Evolutionary conservation across 2,113 vertebrate species (phyloP).

Genomic region (Lampris megalopsis): DNA sequence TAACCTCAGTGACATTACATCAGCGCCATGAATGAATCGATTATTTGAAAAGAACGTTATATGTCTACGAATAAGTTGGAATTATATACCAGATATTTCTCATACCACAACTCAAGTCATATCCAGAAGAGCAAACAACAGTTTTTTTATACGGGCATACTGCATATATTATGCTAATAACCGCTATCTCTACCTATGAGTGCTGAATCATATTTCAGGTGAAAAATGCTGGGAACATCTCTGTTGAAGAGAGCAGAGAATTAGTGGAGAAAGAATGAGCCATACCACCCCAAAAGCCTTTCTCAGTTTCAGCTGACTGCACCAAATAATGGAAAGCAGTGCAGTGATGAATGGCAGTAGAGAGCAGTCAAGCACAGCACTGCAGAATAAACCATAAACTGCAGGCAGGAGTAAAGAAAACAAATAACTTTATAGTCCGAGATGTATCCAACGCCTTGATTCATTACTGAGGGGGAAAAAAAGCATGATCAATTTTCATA

Average conservation of each 20-base stretch:
- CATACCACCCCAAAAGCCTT: slow-evolving; percentile 71
- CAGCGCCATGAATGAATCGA: slow-evolving; percentile 2
- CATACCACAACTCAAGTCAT: background rate
- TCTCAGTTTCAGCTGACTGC: slow-evolving; percentile 83
- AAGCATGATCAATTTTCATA: slow-evolving; percentile 67
- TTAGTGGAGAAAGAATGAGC: slow-evolving; percentile 75
- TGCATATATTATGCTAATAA: slow-evolving; percentile 33
- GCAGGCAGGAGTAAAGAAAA: slow-evolving; percentile 68
- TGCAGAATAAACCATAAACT: slow-evolving; percentile 79
- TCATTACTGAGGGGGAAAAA: slow-evolving; percentile 66
- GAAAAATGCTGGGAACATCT: slow-evolving; percentile 62
- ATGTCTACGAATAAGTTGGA: slow-evolving; percentile 25
- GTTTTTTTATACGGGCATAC: slow-evolving; percentile 12
- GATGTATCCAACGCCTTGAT: slow-evolving; percentile 62
- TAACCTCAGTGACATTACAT: slow-evolving; percentile 34
- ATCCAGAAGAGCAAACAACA: slow-evolving; percentile 14
- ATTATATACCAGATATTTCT: background rate
- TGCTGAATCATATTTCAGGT: slow-evolving; percentile 45
- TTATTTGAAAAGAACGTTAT: slow-evolving; percentile 44
- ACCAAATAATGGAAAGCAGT: slow-evolving; percentile 83
- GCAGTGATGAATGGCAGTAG: slow-evolving; percentile 79
- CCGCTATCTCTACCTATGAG: slow-evolving; percentile 38
- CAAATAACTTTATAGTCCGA: slow-evolving; percentile 72
- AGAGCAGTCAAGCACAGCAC: slow-evolving; percentile 74
- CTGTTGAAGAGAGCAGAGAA: slow-evolving; percentile 65